A percentile compares a stretch with the other conserved stretches of the same genome.
Evolutionary conservation across 2,888 invertebrate genomes (phyloP).

Genomic region (Myathropa florea): DNA sequence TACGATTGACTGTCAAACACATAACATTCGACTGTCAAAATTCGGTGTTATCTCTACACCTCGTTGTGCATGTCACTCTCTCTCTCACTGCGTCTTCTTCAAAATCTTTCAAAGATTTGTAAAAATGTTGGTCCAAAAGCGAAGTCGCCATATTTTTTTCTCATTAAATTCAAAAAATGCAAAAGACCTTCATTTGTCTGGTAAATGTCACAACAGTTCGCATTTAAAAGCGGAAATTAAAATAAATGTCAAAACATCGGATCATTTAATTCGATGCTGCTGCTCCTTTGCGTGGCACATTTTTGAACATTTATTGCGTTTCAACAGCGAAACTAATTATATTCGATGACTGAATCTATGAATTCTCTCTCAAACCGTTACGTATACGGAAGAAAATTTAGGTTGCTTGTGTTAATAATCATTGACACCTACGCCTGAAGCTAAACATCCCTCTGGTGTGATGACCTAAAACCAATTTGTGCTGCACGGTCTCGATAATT

Average conservation of each 20-base stretch:
- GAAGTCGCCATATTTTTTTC: no score
- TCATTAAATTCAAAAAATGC: no score
- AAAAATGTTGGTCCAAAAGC: no score
- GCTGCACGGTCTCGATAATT: constrained; percentile 19
- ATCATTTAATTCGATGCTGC: background rate
- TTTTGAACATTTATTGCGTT: background rate
- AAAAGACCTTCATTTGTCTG: background rate
- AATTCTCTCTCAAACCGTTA: background rate
- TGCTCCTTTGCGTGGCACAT: background rate
- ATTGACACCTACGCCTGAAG: constrained; percentile 19
- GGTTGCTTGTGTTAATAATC: constrained; percentile 32
- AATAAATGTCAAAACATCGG: background rate
- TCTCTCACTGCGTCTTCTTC: no score
- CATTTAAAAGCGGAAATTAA: background rate
- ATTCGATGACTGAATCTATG: constrained; percentile 12
- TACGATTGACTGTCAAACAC: no score
- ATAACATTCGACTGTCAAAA: no score
- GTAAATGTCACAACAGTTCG: background rate
- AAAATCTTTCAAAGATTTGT: no score
- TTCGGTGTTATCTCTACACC: no score
- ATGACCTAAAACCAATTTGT: constrained; percentile 42
- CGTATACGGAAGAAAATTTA: constrained; percentile 42
- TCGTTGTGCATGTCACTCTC: no score
- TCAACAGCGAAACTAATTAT: constrained; percentile 21
- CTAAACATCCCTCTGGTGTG: background rate